phyloP scores from a whole-genome alignment of 1,140 invertebrate species.

The Myzus persicae region DNA sequence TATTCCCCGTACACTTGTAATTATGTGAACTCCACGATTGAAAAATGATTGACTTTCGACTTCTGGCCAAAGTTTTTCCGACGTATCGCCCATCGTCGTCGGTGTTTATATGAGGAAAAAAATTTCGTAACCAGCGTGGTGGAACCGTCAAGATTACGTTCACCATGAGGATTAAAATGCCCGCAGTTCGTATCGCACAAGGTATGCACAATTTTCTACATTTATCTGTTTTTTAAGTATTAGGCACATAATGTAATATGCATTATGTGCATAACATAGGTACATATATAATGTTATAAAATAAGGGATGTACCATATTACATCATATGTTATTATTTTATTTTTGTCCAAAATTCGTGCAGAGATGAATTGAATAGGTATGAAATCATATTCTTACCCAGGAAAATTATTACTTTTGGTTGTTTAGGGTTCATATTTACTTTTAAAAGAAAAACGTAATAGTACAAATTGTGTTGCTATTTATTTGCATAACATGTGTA shows the following conservation, averaged over 20 bases:
- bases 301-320: background rate
- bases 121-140: slow-evolving; percentile 36
- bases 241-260: background rate
- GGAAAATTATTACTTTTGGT: background rate
- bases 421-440: background rate
- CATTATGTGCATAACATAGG: background rate
- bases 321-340: background rate
- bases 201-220: slow-evolving; percentile 69
- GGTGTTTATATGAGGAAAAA: slow-evolving; percentile 31
- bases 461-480: background rate
- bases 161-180: slow-evolving; percentile 97
- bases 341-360: background rate
- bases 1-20: background rate
- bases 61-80: background rate
- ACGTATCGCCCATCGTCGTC: background rate
- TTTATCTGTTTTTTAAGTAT: background rate
- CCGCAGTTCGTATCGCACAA: slow-evolving; percentile 91
- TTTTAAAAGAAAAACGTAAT: background rate
- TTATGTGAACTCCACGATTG: background rate
- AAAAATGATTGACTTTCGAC: slow-evolving; percentile 41
- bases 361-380: background rate
- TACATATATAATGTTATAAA: background rate
- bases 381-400: background rate
- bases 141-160: slow-evolving; percentile 48
- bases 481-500: background rate